Base-by-base conservation (phyloP, 2,797 vertebrate genomes). In the Typhlichthys subterraneus region DNA sequence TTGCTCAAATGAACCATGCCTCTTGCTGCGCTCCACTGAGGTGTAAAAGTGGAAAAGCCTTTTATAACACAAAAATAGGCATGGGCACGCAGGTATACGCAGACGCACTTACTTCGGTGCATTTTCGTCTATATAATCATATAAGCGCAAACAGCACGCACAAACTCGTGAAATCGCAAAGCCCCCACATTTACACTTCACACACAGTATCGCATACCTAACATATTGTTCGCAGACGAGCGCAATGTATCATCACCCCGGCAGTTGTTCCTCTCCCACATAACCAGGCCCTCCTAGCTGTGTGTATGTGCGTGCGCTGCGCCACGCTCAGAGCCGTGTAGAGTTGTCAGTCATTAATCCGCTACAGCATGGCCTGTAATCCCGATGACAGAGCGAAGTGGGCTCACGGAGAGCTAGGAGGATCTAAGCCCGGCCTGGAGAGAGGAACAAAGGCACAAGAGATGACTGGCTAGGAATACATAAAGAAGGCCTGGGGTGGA, bases 331-430 rank as follows among this genome's bases (percentile, higher is more conserved):
- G 82, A 83, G 80, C 73, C 85, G 76, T 80, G 85, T 82, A 60
- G 87, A 77, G 82, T 81, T 89, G 87, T 89, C 90, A 86, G 86
- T 90, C 88, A 90, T 90, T 90, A 90, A 91, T 90, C 89, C 88
- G 85, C 85, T 78, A 80, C 84, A 79, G 80, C 84, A 76, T 83
- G 87, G 83, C 79, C 87, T 85, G 86, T 89, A 89, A 89, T 88
- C 90, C 86, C 86, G 85, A 89, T 88, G 85, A 89, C 85, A 85
- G 88, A 89, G 87, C 71, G 74, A 75, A 86, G 87, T 79, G 48
- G 74, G 81, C 49, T 89, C 84, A 89, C 82, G 81, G 86, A 76
- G 78, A 84, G 85, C 79, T 84, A 78, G 82, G 75, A 87, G 83
- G 87, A 90, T 91, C 85, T 88, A 84, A 89, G 88, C 82, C 79